Base-by-base conservation (phyloP, 2,797 vertebrate species). In the Gymnoscopelus braueri region DNA sequence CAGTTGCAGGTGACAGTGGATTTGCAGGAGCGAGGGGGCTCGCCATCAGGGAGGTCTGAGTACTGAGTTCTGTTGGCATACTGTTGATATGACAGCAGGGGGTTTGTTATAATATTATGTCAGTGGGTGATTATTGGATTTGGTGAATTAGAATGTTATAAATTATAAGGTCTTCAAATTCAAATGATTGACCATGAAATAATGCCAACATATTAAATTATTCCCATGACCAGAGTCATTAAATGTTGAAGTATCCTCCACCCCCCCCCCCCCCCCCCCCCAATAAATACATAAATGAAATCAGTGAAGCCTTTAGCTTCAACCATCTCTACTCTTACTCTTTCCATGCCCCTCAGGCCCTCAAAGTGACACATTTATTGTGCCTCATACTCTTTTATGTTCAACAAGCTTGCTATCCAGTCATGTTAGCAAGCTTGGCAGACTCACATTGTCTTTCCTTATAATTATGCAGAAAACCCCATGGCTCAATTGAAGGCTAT, bases 1-100 rank as follows among this genome's bases (percentile, higher is more conserved):
- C 58, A 53, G 15, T 39, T 19, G 65, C 79, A 81, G 77, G 77
- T 72, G 77, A 74, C 72, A n/a, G 47, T 35, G 74, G 58, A 52
- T 19, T 48, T 3, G 19, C n/a, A 10, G 39, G 59, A 3, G 23
- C 24, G 23, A 50, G 49, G 26, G 50, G 4, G 3, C 3, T 44
- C 15, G 11, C 2, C 35, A 13, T n/a, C 5, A 29, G 12, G 32
- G 63, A 54, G 51, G 51, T 13, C 52, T 14, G 11, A 35, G 76
- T 69, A 32, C n/a, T 0, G 71, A 69, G 57, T 67, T 78, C 67
- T 56, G 32, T 15, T 6, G 14, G 32, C 32, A 35, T 35, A 35
- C 4, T 35, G 32, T 35, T 35, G 32, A 35, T 35, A 4, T 35
- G 32, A 35, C 32, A 35, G 32, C 5, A 35, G 32, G 5, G 32